Base-by-base conservation (phyloP, 30 jellyfish, hydroid and myxozoan species). In the Nemopilema nomurai region DNA sequence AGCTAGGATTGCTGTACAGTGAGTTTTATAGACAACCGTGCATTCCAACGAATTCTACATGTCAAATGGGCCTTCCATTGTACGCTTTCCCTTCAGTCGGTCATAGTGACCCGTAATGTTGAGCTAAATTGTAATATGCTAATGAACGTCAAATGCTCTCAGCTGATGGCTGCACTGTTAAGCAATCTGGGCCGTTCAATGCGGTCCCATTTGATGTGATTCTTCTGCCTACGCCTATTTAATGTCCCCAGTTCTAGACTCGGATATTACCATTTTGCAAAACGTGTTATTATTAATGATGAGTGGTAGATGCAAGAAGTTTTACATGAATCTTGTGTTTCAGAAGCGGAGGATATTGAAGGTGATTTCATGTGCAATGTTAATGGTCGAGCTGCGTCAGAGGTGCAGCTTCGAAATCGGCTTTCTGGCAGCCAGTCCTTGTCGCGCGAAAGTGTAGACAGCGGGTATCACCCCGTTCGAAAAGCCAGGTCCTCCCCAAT, bases 401-500 rank as follows among this genome's bases (percentile, higher is more conserved):
- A 90, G 49, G 89, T 82, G 26, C 97, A 90, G 29, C 88, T 90
- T 4, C 87, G 92, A 29, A 87, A 71, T 41, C 89, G 41, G 17
- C 72, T 72, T 68, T 24, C 79, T 33, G 83, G 88, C 28, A 66
- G 67, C 32, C 49, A 73, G 41, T 73, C 89, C 28, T 51, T 76
- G 31, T 83, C 97, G 29, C 79, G 82, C 18, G 97, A 84, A n/a
- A 80, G 96, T 52, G 82, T 72, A 22, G 88, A 80, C 87, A 87
- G 89, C 63, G 96, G 96, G 6, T 77, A 78, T 69, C 88, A 90
- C 57, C 97, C 92, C 32, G 77, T 90, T 75, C 77, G 97, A 25
- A 90, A 90, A 69, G 87, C 93, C 21, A 68, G 97, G 20, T 90
- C 97, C 1, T 80, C 97, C 18, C 97, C 97, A 6, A 90, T 90